Percentiles rank a stretch among this genome's conserved stretches.
phyloP scores from a whole-genome alignment of 2,888 invertebrate genomes.

The Eilema sororculum region DNA sequence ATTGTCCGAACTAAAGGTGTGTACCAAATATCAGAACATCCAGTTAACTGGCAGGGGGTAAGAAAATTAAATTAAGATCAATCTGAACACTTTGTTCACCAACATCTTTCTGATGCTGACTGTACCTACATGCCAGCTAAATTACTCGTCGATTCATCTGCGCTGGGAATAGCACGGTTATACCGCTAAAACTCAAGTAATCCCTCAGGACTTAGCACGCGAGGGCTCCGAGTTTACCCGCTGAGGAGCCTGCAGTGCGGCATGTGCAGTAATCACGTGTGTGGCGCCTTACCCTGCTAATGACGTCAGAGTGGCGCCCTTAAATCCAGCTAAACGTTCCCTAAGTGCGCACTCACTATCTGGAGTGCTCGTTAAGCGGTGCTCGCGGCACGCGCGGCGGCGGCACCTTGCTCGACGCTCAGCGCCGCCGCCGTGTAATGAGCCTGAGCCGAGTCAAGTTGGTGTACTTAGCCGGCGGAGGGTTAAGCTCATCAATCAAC shows the following conservation, averaged over 20 bases:
- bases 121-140: neutral
- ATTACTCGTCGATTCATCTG: neutral
- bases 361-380: conserved; percentile 17
- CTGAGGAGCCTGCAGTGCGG: neutral
- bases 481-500: conserved; percentile 13
- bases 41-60: too few relatives aligned
- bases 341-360: conserved; percentile 13
- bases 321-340: conserved; percentile 12
- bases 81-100: too few relatives aligned
- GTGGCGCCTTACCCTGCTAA: conserved; percentile 1
- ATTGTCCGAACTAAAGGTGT: too few relatives aligned
- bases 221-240: neutral
- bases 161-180: neutral
- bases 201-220: neutral
- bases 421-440: neutral
- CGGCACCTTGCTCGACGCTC: neutral
- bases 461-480: neutral
- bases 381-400: neutral
- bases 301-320: neutral
- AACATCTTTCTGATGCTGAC: too few relatives aligned
- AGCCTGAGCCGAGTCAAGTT: conserved; percentile 2
- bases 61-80: too few relatives aligned
- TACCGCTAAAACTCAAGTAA: neutral
- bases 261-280: neutral
- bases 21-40: too few relatives aligned